phyloP scores from a whole-genome alignment of 2,113 vertebrate genomes.

The Silurus asotus region DNA sequence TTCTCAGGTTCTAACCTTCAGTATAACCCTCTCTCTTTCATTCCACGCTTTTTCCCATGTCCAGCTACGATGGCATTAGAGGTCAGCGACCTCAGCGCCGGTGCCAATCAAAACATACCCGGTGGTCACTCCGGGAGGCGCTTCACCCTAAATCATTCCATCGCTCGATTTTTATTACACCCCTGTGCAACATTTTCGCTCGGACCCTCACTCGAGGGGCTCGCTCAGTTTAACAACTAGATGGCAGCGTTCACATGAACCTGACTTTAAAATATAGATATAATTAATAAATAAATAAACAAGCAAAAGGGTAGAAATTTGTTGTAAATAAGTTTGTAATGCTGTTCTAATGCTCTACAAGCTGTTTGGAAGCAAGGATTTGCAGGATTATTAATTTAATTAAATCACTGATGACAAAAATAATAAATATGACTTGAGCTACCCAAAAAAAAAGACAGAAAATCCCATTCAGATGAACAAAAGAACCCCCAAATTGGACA shows the following conservation, averaged over 20 bases:
- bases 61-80: slow-evolving; percentile 16
- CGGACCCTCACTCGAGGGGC: background rate
- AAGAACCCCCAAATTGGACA: too few species aligned
- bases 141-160: slow-evolving; percentile 25
- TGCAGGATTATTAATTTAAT: too few species aligned
- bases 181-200: background rate
- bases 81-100: background rate
- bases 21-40: background rate
- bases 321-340: too few species aligned
- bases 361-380: too few species aligned
- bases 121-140: background rate
- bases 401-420: too few species aligned
- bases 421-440: too few species aligned
- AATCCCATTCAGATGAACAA: too few species aligned
- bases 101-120: slow-evolving; percentile 20
- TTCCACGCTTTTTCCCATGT: slow-evolving; percentile 8
- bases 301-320: background rate
- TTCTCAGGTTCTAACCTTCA: background rate
- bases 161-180: background rate
- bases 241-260: slow-evolving; percentile 43
- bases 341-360: too few species aligned
- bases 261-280: background rate
- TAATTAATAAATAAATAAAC: background rate
- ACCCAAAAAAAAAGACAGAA: too few species aligned
- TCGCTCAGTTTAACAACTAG: slow-evolving; percentile 32